Conservation (phyloP, 1,140 invertebrate genomes). For the Ganaspis sp. region DNA sequence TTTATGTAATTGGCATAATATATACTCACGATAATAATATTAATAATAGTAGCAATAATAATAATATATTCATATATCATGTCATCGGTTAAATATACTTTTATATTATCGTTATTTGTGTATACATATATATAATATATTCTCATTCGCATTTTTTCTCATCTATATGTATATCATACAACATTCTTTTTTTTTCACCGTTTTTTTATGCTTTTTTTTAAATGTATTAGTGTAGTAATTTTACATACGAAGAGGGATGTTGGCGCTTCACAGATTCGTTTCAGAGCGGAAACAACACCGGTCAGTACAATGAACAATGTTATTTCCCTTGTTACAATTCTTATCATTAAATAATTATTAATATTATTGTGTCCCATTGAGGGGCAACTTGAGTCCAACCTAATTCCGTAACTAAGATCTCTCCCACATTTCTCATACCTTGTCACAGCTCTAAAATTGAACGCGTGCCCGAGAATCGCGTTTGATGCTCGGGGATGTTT, state of each 20-base stretch:
- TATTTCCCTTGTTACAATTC: conserved; percentile 29
- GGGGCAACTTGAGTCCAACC: conserved; percentile 40
- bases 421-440: conserved; percentile 36
- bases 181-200: conserved; percentile 47
- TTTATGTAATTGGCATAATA: conserved; percentile 64
- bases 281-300: conserved; percentile 63
- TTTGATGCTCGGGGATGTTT: conserved; percentile 5
- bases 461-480: conserved; percentile 36
- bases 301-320: conserved; percentile 44
- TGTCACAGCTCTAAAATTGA: conserved; percentile 56
- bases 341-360: background rate
- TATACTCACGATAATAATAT: conserved; percentile 61
- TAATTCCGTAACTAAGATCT: conserved; percentile 40
- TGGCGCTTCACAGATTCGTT: conserved; percentile 66
- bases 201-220: conserved; percentile 34
- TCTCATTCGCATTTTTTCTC: conserved; percentile 54
- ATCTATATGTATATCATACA: conserved; percentile 56
- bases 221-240: conserved; percentile 60
- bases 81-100: conserved; percentile 67
- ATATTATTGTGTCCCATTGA: conserved; percentile 32
- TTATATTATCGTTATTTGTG: conserved; percentile 68
- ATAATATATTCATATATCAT: conserved; percentile 56
- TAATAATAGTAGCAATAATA: conserved; percentile 52
- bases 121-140: conserved; percentile 61
- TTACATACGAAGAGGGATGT: conserved; percentile 58